Base-by-base conservation (phyloP, 2,888 invertebrate species). In the Hirtodrosophila cameraria region DNA sequence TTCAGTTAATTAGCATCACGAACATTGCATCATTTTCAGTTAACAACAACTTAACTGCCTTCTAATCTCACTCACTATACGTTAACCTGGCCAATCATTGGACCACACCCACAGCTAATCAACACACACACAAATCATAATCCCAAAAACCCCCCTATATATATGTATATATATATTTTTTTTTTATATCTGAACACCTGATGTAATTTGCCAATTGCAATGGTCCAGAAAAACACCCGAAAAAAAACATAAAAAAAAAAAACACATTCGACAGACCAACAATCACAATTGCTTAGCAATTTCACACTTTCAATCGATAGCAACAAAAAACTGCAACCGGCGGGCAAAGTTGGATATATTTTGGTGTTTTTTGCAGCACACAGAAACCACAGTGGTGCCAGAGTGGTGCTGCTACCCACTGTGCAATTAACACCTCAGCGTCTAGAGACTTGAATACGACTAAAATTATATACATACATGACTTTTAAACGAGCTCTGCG, bases 381-480 rank as follows among this genome's bases (percentile, higher is more conserved):
- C 45, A 68, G 39, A 50, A 54, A 41, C 28, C 48, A 52, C 78
- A 49, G 74, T 45, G 54, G 53, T 68, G 38, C 33, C n/a, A n/a
- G 39, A 11, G 36, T 72, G 27, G 38, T 46, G 64, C 38, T 53
- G 45, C 82, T 82, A 48, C 86, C 82, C 86, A 87, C 88, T 87
- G 82, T 87, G 88, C 82, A 83, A 87, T 83, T 83, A 83, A 87
- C 82, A 83, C 82, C 86, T 83, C 88, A 86, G 62, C 82, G 62
- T 61, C 59, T 59, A 16, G 42, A 16, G 42, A 8, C 11, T 54
- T 33, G 58, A 58, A 38, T 52, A 57, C 43, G 50, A 64, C 68
- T 68, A 71, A 85, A 85, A 87, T 87, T 78, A 87, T 86, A 63
- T 59, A 65, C 57, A 73, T 38, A 23, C 8, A 39, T n/a, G 58